A percentile compares a stretch with the other conserved stretches of the same genome.
These are phyloP conservation scores for Agrilus cyanescens DNA, from an alignment of 2,888 invertebrate genomes.

Conservation along the genomic window DNA sequence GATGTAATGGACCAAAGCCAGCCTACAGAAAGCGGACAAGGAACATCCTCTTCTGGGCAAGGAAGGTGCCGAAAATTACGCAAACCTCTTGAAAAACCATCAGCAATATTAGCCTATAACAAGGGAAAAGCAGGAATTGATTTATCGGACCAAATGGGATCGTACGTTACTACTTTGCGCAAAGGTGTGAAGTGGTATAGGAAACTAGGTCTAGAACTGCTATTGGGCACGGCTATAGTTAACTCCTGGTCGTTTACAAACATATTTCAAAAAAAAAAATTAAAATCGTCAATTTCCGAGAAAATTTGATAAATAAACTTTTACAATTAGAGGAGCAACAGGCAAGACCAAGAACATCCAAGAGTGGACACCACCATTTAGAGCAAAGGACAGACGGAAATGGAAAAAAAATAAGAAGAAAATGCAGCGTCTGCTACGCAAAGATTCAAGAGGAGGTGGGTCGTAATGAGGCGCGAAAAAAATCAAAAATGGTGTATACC, in stretches of 20 bases:
- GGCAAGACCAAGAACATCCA: slow-evolving; percentile 4
- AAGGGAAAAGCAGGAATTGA: slow-evolving; percentile 25
- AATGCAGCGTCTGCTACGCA: slow-evolving; percentile 13
- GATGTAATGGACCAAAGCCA: no score
- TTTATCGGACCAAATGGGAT: slow-evolving; percentile 23
- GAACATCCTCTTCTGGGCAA: not conserved
- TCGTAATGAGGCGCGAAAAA: slow-evolving; percentile 14
- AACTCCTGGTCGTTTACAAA: slow-evolving; percentile 17
- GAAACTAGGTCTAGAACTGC: slow-evolving; percentile 15
- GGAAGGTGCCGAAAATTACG: slow-evolving; percentile 3
- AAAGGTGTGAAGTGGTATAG: slow-evolving; percentile 19
- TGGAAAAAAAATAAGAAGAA: slow-evolving; percentile 15
- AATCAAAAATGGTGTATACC: slow-evolving; percentile 12
- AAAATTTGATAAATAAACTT: slow-evolving; percentile 9
- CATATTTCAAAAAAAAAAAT: slow-evolving; percentile 14
- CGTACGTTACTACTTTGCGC: slow-evolving; percentile 21
- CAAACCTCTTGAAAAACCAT: slow-evolving; percentile 16
- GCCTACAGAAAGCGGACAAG: no score
- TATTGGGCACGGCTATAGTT: slow-evolving; percentile 14
- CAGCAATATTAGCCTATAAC: slow-evolving; percentile 21
- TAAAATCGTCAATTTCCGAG: slow-evolving; percentile 15
- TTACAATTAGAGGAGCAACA: slow-evolving; percentile 4
- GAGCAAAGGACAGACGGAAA: slow-evolving; percentile 2
- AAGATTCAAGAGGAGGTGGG: slow-evolving; percentile 12
- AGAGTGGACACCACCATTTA: slow-evolving; percentile 7